phyloP scores from a whole-genome alignment of 2,888 invertebrate species.

The Tetranychus truncatus region DNA sequence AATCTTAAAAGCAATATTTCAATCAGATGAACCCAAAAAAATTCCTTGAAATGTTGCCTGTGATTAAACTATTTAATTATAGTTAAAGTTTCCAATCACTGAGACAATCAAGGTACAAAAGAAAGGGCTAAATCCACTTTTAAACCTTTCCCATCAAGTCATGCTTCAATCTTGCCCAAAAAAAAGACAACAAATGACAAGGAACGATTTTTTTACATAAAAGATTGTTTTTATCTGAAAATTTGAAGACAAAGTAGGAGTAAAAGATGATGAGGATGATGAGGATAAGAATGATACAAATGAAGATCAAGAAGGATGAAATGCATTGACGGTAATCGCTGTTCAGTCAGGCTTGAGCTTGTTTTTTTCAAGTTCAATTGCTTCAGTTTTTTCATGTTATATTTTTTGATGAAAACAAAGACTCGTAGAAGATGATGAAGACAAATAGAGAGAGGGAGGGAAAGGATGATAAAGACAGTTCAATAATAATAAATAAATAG shows the following conservation, averaged over 20 bases:
- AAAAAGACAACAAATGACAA: background rate
- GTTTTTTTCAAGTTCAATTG: slow-evolving; percentile 1
- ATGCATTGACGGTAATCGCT: background rate
- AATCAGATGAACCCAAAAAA: too few species aligned
- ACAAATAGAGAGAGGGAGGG: background rate
- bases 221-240: background rate
- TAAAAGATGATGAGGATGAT: background rate
- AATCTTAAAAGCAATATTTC: too few species aligned
- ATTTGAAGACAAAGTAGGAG: background rate
- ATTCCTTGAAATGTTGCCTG: too few species aligned
- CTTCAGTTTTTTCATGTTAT: background rate
- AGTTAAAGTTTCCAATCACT: too few species aligned
- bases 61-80: too few species aligned
- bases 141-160: too few species aligned
- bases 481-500: background rate
- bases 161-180: too few species aligned
- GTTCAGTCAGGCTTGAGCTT: background rate
- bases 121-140: too few species aligned
- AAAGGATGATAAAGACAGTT: background rate
- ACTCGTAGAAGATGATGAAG: background rate
- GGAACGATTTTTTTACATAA: background rate
- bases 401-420: background rate
- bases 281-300: background rate
- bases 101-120: too few species aligned
- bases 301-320: background rate